Conservation (phyloP, 1,140 invertebrate genomes). For the Rhagoletis pomonella region DNA sequence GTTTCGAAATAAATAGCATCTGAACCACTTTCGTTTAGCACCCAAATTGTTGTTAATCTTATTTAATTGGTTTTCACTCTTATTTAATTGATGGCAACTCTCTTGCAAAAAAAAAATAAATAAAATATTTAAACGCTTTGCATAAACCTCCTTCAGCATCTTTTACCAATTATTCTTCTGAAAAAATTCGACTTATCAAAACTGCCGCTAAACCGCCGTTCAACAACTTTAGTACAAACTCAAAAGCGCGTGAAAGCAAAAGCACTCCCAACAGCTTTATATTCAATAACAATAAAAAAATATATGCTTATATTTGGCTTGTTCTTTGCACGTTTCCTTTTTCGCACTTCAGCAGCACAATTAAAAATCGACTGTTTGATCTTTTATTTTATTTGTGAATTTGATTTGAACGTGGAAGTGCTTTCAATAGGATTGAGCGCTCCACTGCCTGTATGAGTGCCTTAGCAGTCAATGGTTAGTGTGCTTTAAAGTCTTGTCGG, state of each 20-base stretch:
- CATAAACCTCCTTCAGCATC: too few relatives aligned
- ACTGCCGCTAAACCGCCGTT: background rate
- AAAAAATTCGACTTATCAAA: background rate
- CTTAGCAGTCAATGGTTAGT: too few relatives aligned
- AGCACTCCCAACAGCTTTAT: background rate
- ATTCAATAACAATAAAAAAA: background rate
- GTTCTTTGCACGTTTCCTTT: constrained; percentile 1
- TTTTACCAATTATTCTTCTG: background rate
- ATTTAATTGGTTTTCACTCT: too few relatives aligned
- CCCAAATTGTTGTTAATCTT: too few relatives aligned
- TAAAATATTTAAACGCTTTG: too few relatives aligned
- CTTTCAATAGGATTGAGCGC: background rate
- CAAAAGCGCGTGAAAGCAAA: background rate
- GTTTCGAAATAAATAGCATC: too few relatives aligned
- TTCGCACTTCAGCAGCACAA: constrained; percentile 20
- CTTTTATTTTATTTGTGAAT: constrained; percentile 20
- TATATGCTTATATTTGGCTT: background rate
- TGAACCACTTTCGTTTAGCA: too few relatives aligned
- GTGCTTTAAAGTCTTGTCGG: too few relatives aligned
- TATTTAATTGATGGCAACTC: too few relatives aligned
- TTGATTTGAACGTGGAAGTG: constrained; percentile 2
- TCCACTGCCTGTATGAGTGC: background rate
- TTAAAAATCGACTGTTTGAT: constrained; percentile 49
- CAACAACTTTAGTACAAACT: background rate
- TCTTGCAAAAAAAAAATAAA: too few relatives aligned